phyloP scores from a whole-genome alignment of 2,113 vertebrate species.

The Morone chrysops region DNA sequence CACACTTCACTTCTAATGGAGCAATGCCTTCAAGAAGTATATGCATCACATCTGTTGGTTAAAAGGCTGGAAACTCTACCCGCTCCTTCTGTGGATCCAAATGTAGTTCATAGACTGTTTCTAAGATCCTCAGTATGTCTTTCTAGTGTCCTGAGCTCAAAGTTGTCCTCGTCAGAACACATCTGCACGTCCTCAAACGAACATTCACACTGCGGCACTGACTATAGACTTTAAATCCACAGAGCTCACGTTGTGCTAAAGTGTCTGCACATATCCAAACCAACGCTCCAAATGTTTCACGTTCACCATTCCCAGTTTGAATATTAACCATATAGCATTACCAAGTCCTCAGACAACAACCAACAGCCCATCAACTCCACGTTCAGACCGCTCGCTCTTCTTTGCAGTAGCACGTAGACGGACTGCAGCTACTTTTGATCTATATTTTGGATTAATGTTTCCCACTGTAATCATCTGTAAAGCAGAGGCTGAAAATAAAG shows the following conservation, averaged over 20 bases:
- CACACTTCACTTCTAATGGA: constrained; percentile 33
- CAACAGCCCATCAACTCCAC: constrained; percentile 25
- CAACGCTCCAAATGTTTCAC: too few relatives aligned
- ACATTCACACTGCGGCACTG: constrained; percentile 7
- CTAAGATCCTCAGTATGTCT: neutral
- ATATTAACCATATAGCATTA: neutral
- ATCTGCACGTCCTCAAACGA: constrained; percentile 20
- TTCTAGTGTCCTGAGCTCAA: neutral
- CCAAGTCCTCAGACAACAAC: constrained; percentile 17
- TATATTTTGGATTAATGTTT: constrained; percentile 34
- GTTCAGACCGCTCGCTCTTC: neutral
- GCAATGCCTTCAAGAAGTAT: constrained; percentile 14
- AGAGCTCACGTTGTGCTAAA: too few relatives aligned
- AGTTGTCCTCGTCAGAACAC: neutral
- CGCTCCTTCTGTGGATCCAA: neutral
- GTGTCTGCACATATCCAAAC: too few relatives aligned
- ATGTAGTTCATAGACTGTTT: constrained; percentile 2
- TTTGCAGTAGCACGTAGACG: constrained; percentile 15
- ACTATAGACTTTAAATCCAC: too few relatives aligned
- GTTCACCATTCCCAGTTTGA: too few relatives aligned
- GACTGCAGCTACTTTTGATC: constrained; percentile 19
- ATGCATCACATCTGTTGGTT: constrained; percentile 23
- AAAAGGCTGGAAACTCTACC: constrained; percentile 1
- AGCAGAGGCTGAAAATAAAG: constrained; percentile 30
- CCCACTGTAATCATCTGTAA: constrained; percentile 32